These are phyloP conservation scores for Theocolax elegans DNA, from an alignment of 1,140 invertebrate species.

Conservation along the genomic window DNA sequence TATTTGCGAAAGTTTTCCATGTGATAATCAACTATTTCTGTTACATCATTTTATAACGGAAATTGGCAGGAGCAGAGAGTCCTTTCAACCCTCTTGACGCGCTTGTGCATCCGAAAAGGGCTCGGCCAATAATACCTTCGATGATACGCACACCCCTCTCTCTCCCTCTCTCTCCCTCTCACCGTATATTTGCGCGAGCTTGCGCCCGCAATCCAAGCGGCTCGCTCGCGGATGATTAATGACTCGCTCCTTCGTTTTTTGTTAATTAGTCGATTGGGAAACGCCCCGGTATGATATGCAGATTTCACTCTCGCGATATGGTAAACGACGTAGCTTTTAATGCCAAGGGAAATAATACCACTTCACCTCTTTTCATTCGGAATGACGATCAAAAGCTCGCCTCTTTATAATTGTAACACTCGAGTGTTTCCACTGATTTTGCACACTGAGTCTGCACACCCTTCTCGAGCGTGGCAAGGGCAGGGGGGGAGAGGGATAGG, in stretches of 20 bases:
- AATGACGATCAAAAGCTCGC: too few relatives aligned
- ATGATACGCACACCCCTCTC: not conserved
- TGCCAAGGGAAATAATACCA: constrained; percentile 37
- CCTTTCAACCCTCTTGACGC: constrained; percentile 23
- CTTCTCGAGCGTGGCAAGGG: too few relatives aligned
- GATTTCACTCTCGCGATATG: constrained; percentile 43
- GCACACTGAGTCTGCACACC: too few relatives aligned
- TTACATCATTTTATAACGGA: too few relatives aligned
- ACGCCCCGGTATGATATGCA: constrained; percentile 52
- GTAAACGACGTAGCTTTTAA: constrained; percentile 37
- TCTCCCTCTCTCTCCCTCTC: not conserved
- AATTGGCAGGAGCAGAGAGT: constrained; percentile 41
- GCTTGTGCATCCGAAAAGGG: constrained; percentile 38
- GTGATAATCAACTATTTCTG: too few relatives aligned
- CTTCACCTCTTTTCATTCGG: constrained; percentile 12
- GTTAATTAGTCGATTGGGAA: constrained; percentile 54
- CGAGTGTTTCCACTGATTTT: too few relatives aligned
- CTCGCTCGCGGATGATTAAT: constrained; percentile 49
- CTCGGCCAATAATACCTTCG: constrained; percentile 43
- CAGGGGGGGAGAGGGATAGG: too few relatives aligned
- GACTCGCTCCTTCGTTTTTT: constrained; percentile 45
- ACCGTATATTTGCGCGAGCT: constrained; percentile 4
- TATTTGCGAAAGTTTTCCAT: too few relatives aligned
- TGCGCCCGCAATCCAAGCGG: constrained; percentile 16
- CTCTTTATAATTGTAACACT: too few relatives aligned